Conservation (phyloP, 1,140 invertebrate species). For the Drosophila funebris region DNA sequence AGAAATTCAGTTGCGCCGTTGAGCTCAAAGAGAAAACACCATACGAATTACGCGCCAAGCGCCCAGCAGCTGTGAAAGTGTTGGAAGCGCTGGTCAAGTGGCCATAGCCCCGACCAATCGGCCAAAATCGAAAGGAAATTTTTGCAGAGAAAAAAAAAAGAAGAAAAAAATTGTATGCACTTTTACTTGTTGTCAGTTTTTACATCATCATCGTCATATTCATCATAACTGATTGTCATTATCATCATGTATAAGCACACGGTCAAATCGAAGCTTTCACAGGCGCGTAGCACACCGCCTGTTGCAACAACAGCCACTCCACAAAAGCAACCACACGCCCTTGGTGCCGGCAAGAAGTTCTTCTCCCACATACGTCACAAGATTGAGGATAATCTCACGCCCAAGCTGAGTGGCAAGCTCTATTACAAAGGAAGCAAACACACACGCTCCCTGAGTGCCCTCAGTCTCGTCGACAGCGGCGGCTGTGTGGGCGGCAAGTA, state of each 20-base stretch:
- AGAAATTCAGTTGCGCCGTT: slow-evolving; percentile 73
- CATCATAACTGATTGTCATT: slow-evolving; percentile 1
- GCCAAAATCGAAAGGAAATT: slow-evolving; percentile 63
- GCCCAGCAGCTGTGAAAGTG: slow-evolving; percentile 67
- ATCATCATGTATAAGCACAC: slow-evolving; percentile 72
- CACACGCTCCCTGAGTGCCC: slow-evolving; percentile 72
- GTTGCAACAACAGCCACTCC: slow-evolving; percentile 17
- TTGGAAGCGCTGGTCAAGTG: slow-evolving; percentile 51
- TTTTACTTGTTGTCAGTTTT: slow-evolving; percentile 60
- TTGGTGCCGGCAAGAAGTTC: slow-evolving; percentile 74
- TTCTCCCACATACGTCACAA: slow-evolving; percentile 78
- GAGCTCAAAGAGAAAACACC: slow-evolving; percentile 79
- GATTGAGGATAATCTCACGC: slow-evolving; percentile 80
- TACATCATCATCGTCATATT: slow-evolving; percentile 29
- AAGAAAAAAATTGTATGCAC: slow-evolving; percentile 53
- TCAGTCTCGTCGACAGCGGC: slow-evolving; percentile 50
- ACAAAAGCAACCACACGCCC: slow-evolving; percentile 19
- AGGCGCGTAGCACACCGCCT: slow-evolving; percentile 57
- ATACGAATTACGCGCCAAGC: slow-evolving; percentile 51
- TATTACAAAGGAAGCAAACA: slow-evolving; percentile 76
- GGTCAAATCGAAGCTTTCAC: slow-evolving; percentile 67
- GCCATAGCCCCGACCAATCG: neutral
- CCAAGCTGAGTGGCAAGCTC: slow-evolving; percentile 69
- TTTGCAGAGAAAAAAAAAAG: neutral
- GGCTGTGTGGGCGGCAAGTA: slow-evolving; percentile 75